A percentile compares a stretch with the other conserved stretches of the same genome.
Conservation (phyloP, 2,113 vertebrate genomes). For the Larimichthys crocea region DNA sequence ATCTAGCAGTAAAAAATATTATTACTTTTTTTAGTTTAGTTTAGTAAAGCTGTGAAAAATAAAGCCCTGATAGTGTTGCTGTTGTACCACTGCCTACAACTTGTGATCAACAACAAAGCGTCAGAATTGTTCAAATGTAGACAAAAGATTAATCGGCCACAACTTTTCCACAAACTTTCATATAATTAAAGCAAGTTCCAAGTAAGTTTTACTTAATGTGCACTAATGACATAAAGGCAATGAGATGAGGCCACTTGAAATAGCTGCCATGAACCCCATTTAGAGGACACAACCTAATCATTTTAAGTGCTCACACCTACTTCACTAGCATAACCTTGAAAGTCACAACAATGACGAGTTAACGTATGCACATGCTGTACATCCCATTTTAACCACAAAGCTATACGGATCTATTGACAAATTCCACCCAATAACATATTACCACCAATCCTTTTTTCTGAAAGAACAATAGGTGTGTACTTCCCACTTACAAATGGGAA, state of each 20-base stretch:
- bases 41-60: neutral
- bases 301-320: constrained; percentile 63
- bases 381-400: constrained; percentile 19
- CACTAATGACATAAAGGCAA: constrained; percentile 29
- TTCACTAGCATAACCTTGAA: constrained; percentile 53
- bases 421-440: neutral
- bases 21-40: neutral
- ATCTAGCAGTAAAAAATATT: neutral
- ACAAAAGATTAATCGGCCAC: constrained; percentile 13
- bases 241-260: constrained; percentile 27
- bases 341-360: constrained; percentile 35
- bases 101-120: constrained; percentile 1
- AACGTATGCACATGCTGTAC: constrained; percentile 29
- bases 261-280: constrained; percentile 48
- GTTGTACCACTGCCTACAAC: neutral
- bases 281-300: constrained; percentile 61
- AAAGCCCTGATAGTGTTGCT: neutral
- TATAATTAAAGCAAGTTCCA: neutral
- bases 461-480: neutral
- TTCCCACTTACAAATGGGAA: neutral
- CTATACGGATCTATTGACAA: constrained; percentile 7
- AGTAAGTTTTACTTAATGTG: constrained; percentile 33
- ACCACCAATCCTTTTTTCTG: neutral
- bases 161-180: constrained; percentile 25
- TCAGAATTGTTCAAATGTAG: constrained; percentile 9